Conservation (phyloP, 2,113 vertebrate genomes). For the Protobothrops mucrosquamatus region DNA sequence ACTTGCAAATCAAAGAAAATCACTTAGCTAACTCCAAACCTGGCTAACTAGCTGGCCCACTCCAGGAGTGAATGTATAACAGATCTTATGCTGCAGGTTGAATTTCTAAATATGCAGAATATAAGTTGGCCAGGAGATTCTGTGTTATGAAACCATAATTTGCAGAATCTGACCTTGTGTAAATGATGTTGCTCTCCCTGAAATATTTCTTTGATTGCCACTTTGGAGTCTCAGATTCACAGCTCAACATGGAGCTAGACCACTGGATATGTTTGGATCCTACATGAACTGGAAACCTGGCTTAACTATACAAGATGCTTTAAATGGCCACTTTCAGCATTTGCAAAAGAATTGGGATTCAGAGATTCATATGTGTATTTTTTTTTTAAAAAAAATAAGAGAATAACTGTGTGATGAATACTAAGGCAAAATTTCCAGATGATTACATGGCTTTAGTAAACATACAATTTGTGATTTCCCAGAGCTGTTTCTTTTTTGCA, state of each 20-base stretch:
- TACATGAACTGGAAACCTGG: slow-evolving; percentile 14
- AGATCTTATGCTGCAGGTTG: neutral
- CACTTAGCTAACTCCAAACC: neutral
- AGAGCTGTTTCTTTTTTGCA: slow-evolving; percentile 30
- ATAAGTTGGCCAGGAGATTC: neutral
- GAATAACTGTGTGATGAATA: slow-evolving; percentile 32
- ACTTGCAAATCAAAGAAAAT: neutral
- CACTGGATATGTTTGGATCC: slow-evolving; percentile 2
- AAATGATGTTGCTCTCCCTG: neutral
- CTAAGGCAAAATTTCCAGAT: slow-evolving; percentile 29
- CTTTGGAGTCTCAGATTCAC: neutral
- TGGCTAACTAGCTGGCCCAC: neutral
- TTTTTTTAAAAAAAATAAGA: neutral
- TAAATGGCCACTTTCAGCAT: slow-evolving; percentile 40
- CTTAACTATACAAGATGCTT: slow-evolving; percentile 3
- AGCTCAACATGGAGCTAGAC: neutral
- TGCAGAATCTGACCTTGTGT: neutral
- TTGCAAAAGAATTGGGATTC: slow-evolving; percentile 12
- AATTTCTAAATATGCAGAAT: slow-evolving; percentile 5
- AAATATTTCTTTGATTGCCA: neutral
- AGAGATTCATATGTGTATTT: neutral
- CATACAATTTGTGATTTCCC: slow-evolving; percentile 4
- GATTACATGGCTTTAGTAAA: slow-evolving; percentile 43
- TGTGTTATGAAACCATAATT: neutral
- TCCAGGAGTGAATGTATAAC: neutral